A percentile compares a stretch with the other conserved stretches of the same genome.
Evolutionary conservation across 1,140 invertebrate genomes (phyloP).

Genomic region (Drosophila pruinosa): DNA sequence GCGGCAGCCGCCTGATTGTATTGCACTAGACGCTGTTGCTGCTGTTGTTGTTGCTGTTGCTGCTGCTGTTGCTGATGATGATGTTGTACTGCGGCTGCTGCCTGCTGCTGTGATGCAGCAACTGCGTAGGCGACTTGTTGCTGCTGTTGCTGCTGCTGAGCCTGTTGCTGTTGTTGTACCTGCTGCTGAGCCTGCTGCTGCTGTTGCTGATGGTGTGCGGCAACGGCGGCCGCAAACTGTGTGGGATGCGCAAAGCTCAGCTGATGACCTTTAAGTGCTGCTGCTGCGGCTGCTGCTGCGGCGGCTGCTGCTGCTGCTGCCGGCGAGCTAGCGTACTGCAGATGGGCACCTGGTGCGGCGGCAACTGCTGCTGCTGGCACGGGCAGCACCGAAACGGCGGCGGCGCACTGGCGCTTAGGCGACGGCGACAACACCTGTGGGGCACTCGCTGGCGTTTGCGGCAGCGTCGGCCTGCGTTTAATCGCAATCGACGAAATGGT

Average conservation of each 20-base stretch:
- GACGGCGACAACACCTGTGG: slow-evolving; percentile 83
- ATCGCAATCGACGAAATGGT: slow-evolving; percentile 84
- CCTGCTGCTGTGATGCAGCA: slow-evolving; percentile 33
- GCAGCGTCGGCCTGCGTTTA: slow-evolving; percentile 83
- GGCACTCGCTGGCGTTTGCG: slow-evolving; percentile 83
- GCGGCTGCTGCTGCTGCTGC: slow-evolving; percentile 59
- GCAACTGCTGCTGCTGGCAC: slow-evolving; percentile 57
- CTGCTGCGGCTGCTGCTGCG: slow-evolving; percentile 54
- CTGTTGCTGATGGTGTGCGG: slow-evolving; percentile 69
- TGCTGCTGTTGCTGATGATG: slow-evolving; percentile 47
- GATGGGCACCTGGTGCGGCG: slow-evolving; percentile 43
- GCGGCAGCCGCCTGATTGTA: slow-evolving; percentile 60
- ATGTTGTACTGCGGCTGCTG: slow-evolving; percentile 35
- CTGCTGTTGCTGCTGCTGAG: slow-evolving; percentile 20
- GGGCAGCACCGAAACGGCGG: slow-evolving; percentile 79
- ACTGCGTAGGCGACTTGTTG: slow-evolving; percentile 59
- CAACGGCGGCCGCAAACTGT: slow-evolving; percentile 77
- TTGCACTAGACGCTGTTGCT: slow-evolving; percentile 63
- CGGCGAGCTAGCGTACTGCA: slow-evolving; percentile 45
- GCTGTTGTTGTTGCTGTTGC: slow-evolving; percentile 56
- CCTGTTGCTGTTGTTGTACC: slow-evolving; percentile 14
- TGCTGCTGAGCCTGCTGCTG: slow-evolving; percentile 41
- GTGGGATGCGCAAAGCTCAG: slow-evolving; percentile 76
- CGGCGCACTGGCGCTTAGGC: slow-evolving; percentile 82
- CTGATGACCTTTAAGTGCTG: slow-evolving; percentile 60